These are phyloP conservation scores for Sepiola atlantica DNA, from an alignment of 2,888 invertebrate species.

Conservation along the genomic window DNA sequence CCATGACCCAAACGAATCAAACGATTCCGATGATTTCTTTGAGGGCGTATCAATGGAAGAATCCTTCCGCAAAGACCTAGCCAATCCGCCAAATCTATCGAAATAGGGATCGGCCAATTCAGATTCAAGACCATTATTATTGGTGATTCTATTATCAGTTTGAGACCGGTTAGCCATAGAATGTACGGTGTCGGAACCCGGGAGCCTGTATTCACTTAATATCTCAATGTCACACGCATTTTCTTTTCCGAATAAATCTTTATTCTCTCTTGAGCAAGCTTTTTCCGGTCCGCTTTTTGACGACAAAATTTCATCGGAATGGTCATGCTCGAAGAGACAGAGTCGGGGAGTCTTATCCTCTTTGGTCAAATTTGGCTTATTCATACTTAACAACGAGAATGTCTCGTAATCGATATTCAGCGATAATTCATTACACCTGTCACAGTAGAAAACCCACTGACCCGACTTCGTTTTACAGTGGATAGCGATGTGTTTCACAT, in stretches of 20 bases:
- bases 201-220: background rate
- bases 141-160: background rate
- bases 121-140: background rate
- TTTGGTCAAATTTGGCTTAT: background rate
- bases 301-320: background rate
- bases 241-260: background rate
- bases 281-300: background rate
- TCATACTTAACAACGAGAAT: background rate
- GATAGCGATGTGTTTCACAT: constrained; percentile 5
- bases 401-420: constrained; percentile 24
- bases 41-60: background rate
- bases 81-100: background rate
- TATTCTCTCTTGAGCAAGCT: background rate
- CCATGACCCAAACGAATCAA: background rate
- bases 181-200: background rate
- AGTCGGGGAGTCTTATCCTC: background rate
- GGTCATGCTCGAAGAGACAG: background rate
- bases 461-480: constrained; percentile 33
- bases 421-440: background rate
- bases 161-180: background rate
- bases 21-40: background rate
- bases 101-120: background rate
- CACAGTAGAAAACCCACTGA: constrained; percentile 41
- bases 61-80: background rate
- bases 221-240: background rate